Conservation (phyloP, 2,113 vertebrate species). For the Eublepharis macularius region DNA sequence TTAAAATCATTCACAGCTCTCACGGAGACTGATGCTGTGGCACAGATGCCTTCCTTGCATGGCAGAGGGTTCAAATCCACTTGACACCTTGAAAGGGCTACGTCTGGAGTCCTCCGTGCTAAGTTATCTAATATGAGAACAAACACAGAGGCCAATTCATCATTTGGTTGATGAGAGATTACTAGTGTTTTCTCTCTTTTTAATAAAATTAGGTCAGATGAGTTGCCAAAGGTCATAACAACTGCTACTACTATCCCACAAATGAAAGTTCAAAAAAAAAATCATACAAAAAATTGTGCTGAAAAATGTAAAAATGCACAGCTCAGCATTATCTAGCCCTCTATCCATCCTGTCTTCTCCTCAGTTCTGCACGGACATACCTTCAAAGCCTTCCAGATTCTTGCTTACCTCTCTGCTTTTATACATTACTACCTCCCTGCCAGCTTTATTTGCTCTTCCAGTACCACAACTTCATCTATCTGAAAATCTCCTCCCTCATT, state of each 20-base stretch:
- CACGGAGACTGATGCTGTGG: slow-evolving; percentile 61
- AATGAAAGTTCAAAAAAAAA: slow-evolving; percentile 54
- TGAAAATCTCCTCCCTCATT: too few species aligned
- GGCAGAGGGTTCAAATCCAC: slow-evolving; percentile 63
- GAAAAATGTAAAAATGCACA: slow-evolving; percentile 17
- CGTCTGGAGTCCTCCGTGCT: slow-evolving; percentile 55
- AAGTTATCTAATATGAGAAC: slow-evolving; percentile 61
- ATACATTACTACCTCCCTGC: too few species aligned
- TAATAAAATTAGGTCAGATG: neutral
- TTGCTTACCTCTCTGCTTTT: too few species aligned
- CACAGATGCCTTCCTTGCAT: slow-evolving; percentile 71
- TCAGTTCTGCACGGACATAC: too few species aligned
- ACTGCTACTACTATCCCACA: slow-evolving; percentile 33
- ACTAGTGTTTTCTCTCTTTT: neutral
- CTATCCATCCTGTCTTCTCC: too few species aligned
- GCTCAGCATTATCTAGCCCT: too few species aligned
- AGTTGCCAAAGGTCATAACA: neutral
- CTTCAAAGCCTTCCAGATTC: too few species aligned
- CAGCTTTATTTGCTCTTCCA: too few species aligned
- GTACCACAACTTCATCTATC: too few species aligned
- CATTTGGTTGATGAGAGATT: neutral
- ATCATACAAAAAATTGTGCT: slow-evolving; percentile 53
- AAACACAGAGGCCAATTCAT: neutral
- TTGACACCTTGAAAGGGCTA: slow-evolving; percentile 77
- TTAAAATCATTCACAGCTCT: slow-evolving; percentile 80